Evolutionary conservation across 2,888 invertebrate genomes (phyloP), one percentile per base, ranked within the genome.

Genomic region (Hydrotaea cyrtoneurina): DNA sequence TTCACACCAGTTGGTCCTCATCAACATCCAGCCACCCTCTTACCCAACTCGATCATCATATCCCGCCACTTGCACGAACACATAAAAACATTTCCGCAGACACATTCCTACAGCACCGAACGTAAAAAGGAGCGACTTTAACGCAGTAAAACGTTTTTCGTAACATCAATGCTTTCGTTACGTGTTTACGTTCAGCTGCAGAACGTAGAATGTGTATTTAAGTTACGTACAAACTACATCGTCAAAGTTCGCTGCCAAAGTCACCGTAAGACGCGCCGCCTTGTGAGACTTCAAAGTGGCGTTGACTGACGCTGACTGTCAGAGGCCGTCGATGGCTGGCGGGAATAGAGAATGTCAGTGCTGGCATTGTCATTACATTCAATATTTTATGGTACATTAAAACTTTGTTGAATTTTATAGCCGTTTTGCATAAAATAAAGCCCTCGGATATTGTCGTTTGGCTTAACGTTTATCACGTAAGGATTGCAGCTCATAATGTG

Each of bases 331-430:
- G 43, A 26, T 59, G 59, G 17, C 26, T 36, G 26, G n/a, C 11
- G 7, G 55, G 55, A 36, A 21, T 11, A 19, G 21, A 13, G 8
- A 17, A 53, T 31, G 31, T 13, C 21, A 3, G 23, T 46, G 73
- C 57, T 69, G 69, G 13, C 50, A 76, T 76, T 76, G 76, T 46
- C 76, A 71, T 80, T 82, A 80, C 76, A 57, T 78, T 86, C 86
- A 84, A 86, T 84, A 84, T 82, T 84, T 86, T 86, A 86, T 86
- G 86, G 82, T 55, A 78, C 82, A 84, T 86, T 86, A 86, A 86
- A 86, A 86, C 80, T 86, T 86, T 82, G 78, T 80, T 73, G 80
- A 82, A 64, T 84, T 85, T 83, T 69, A 74, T 53, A 78, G 66
- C 23, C 71, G 71, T 69, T 82, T 78, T 75, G 74, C 69, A 74